phyloP scores from a whole-genome alignment of 1,140 invertebrate genomes.

The Watersipora subatra region DNA sequence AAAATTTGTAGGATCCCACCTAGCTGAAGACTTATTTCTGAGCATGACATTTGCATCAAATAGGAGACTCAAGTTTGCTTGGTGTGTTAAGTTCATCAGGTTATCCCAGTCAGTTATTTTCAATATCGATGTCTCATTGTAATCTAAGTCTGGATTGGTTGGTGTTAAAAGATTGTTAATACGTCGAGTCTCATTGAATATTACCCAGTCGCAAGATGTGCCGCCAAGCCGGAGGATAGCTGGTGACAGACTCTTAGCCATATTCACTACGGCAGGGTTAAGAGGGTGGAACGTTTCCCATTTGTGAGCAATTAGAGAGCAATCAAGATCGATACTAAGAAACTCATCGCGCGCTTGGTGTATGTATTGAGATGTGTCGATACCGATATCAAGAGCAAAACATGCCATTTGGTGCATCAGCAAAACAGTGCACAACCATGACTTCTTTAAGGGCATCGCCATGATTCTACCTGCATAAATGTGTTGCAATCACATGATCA shows the following conservation, averaged over 20 bases:
- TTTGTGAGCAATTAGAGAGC: neutral
- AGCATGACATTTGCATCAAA: slow-evolving; percentile 56
- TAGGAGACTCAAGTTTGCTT: slow-evolving; percentile 46
- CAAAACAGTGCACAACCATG: no score
- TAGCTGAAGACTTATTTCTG: slow-evolving; percentile 42
- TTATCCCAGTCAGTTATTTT: slow-evolving; percentile 41
- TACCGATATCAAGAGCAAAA: no score
- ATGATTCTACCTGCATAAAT: no score
- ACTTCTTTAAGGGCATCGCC: no score
- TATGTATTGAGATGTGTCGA: no score
- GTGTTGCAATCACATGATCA: no score
- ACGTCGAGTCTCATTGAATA: slow-evolving; percentile 10
- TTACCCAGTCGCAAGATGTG: slow-evolving; percentile 19
- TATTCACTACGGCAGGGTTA: neutral
- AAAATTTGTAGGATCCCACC: slow-evolving; percentile 54
- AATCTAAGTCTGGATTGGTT: neutral
- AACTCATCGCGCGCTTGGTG: neutral
- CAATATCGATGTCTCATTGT: slow-evolving; percentile 4
- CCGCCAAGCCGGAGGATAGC: slow-evolving; percentile 24
- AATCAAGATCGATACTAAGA: neutral
- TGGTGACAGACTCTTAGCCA: slow-evolving; percentile 21
- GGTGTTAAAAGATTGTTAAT: neutral
- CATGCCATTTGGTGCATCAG: no score
- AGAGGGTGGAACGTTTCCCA: neutral
- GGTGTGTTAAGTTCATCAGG: slow-evolving; percentile 49